Evolutionary conservation across 1,140 invertebrate species (phyloP).

Genomic region (Euura saliciscinereae): DNA sequence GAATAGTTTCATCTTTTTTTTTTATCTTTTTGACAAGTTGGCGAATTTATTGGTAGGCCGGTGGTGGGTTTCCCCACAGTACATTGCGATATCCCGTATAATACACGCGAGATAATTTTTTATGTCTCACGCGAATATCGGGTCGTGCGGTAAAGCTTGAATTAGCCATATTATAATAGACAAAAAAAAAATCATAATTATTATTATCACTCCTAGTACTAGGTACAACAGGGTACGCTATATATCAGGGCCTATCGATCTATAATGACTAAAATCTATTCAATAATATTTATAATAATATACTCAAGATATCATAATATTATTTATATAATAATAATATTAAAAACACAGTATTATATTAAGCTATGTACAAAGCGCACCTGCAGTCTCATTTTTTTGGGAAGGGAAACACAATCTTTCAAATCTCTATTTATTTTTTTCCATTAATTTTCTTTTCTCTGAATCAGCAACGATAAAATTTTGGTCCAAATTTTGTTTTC

Average conservation of each 20-base stretch:
- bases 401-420: background rate
- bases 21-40: constrained; percentile 40
- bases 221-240: constrained; percentile 45
- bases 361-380: constrained; percentile 59
- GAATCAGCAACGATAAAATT: no score
- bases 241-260: constrained; percentile 39
- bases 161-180: constrained; percentile 23
- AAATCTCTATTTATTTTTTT: background rate
- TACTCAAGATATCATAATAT: constrained; percentile 39
- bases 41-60: constrained; percentile 49
- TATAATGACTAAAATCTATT: constrained; percentile 51
- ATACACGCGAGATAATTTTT: background rate
- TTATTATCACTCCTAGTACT: constrained; percentile 52
- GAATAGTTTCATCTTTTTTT: background rate
- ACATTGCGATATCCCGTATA: constrained; percentile 44
- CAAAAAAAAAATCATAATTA: constrained; percentile 37
- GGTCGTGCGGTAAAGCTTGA: constrained; percentile 18
- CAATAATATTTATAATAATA: constrained; percentile 45
- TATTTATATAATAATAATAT: constrained; percentile 52
- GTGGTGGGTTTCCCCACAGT: constrained; percentile 42
- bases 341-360: constrained; percentile 49
- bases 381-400: constrained; percentile 45
- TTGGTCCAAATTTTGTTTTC: no score
- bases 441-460: background rate
- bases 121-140: constrained; percentile 20